Percentiles rank a stretch among this genome's conserved stretches.
Conservation (phyloP, 2,113 vertebrate genomes). For the Bos taurus region DNA sequence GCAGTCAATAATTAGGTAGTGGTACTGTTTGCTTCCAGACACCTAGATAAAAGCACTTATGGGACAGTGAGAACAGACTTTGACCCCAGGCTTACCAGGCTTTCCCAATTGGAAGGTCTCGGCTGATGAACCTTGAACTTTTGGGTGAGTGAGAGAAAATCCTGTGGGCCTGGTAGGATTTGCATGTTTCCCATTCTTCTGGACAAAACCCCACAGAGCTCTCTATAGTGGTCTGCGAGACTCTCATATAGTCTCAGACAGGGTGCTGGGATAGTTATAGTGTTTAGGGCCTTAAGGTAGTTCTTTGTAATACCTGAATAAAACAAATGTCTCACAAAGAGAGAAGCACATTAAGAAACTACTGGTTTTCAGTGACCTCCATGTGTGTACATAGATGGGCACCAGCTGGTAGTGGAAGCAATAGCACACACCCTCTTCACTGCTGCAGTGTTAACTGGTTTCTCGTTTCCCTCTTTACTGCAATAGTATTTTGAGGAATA, state of each 20-base stretch:
- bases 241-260: background rate
- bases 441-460: background rate
- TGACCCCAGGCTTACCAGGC: background rate
- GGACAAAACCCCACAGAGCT: background rate
- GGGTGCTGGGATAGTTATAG: background rate
- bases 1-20: background rate
- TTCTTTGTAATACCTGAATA: background rate
- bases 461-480: background rate
- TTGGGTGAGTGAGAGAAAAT: background rate
- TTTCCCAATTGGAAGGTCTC: background rate
- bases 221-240: background rate
- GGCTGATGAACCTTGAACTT: background rate
- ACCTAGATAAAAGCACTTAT: background rate
- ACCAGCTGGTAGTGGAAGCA: slow-evolving; percentile 25
- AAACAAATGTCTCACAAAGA: background rate
- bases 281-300: background rate
- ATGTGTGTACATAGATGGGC: background rate
- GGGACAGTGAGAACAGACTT: background rate
- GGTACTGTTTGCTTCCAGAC: background rate
- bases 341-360: background rate
- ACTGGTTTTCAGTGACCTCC: background rate
- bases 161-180: background rate
- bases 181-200: background rate
- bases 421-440: slow-evolving; percentile 30
- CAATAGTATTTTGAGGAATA: background rate